Conservation (phyloP, 2,888 invertebrate species). For the Zygaena filipendulae region DNA sequence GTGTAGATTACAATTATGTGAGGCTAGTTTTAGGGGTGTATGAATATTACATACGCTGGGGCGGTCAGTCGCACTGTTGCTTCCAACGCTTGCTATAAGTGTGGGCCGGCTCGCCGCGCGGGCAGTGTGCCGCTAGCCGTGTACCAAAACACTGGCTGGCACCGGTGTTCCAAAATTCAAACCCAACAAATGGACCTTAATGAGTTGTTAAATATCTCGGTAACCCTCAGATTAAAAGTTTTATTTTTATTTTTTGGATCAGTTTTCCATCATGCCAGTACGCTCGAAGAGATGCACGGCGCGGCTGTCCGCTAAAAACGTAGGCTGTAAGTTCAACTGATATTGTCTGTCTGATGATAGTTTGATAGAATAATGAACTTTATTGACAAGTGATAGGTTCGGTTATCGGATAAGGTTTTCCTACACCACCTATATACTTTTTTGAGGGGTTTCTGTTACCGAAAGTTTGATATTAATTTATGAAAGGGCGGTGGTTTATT, state of each 20-base stretch:
- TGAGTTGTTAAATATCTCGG: constrained; percentile 44
- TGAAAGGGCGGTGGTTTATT: no score
- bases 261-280: constrained; percentile 40
- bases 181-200: constrained; percentile 20
- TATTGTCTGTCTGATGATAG: not conserved
- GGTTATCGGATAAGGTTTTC: not conserved
- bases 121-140: constrained; percentile 60
- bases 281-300: constrained; percentile 44
- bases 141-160: constrained; percentile 51
- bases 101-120: constrained; percentile 36
- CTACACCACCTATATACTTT: no score
- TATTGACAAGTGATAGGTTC: not conserved
- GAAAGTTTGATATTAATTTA: no score
- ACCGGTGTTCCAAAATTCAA: constrained; percentile 33
- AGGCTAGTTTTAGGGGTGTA: constrained; percentile 41
- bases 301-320: constrained; percentile 32
- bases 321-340: constrained; percentile 44
- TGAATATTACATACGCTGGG: constrained; percentile 50
- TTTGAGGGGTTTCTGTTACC: no score
- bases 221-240: constrained; percentile 29
- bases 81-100: constrained; percentile 44
- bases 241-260: constrained; percentile 18
- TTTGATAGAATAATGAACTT: not conserved
- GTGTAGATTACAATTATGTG: constrained; percentile 18
- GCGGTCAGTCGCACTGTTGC: constrained; percentile 39